Evolutionary conservation across 2,113 vertebrate species (phyloP).

Genomic region (Tragelaphus scriptus): DNA sequence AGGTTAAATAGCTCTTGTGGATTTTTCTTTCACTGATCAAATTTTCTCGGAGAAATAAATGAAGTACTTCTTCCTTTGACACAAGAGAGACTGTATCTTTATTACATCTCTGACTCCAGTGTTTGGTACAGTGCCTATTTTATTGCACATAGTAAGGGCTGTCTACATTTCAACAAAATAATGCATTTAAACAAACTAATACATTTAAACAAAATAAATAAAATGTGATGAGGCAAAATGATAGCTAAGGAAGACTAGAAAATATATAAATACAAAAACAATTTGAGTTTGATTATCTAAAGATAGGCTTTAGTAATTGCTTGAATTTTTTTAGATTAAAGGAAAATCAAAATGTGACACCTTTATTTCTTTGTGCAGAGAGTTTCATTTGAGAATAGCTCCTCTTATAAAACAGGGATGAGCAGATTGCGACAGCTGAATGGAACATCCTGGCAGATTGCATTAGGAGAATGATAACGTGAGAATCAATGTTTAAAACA

Average conservation of each 20-base stretch:
- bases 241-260: background rate
- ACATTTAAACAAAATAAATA: background rate
- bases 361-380: constrained; percentile 44
- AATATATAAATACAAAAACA: too few species aligned
- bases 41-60: background rate
- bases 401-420: constrained; percentile 44
- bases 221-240: background rate
- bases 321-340: background rate
- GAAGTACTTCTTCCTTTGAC: background rate
- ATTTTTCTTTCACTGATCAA: background rate
- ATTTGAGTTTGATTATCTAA: background rate
- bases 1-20: background rate
- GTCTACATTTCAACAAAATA: background rate
- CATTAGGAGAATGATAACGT: constrained; percentile 54
- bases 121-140: background rate
- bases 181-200: background rate
- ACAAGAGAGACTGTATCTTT: background rate
- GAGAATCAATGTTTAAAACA: constrained; percentile 57
- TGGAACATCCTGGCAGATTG: constrained; percentile 63
- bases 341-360: background rate
- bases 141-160: background rate
- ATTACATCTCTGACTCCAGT: background rate
- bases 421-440: constrained; percentile 63
- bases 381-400: constrained; percentile 25
- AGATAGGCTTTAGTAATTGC: background rate